Evolutionary conservation across 2,888 invertebrate genomes (phyloP), one percentile per base, ranked within the genome.

Genomic region (Eudemis profundana): DNA sequence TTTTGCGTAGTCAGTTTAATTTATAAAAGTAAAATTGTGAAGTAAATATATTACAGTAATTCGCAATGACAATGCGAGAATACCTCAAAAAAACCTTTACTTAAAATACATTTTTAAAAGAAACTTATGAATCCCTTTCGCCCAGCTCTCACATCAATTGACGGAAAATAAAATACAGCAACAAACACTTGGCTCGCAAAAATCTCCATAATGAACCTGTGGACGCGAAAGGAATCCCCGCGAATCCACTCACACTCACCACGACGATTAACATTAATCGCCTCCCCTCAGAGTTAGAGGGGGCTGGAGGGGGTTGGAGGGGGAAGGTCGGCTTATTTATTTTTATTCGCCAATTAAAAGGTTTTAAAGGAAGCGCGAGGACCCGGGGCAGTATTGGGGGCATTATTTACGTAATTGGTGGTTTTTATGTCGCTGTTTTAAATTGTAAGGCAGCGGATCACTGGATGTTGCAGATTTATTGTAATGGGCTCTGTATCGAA

Each of bases 311-410:
- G 49, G 27, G 33, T 2, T 2, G 8, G 2, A 2, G 40, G 17
- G 17, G 17, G 14, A n/a, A 19, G 19, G 4, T 33, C 21, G 12
- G 33, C 17, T 10, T 44, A 57, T 54, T 42, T 47, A 46, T 36
- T 46, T 50, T 50, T 50, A 42, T 40, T 21, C 42, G 19, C 40
- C 61, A 61, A 61, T 61, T 50, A 61, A 61, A 47, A 61, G 29
- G 61, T 50, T 61, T 42, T 17, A 46, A 47, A 46, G 46, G 36
- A 38, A 46, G 27, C 19, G 12, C 46, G 33, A 33, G 33, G 33
- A 10, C 33, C 33, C 33, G 46, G 10, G 33, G 15, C 2, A 1
- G 33, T 7, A 19, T 19, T 19, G 46, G 15, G 21, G 33, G 19
- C 15, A 19, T 53, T 53, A 53, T 53, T 51, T 53, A 8, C 23